Percentiles rank a stretch among this genome's conserved stretches.
Evolutionary conservation across 2,888 invertebrate species (phyloP).

Genomic region (Dorcus hopei): DNA sequence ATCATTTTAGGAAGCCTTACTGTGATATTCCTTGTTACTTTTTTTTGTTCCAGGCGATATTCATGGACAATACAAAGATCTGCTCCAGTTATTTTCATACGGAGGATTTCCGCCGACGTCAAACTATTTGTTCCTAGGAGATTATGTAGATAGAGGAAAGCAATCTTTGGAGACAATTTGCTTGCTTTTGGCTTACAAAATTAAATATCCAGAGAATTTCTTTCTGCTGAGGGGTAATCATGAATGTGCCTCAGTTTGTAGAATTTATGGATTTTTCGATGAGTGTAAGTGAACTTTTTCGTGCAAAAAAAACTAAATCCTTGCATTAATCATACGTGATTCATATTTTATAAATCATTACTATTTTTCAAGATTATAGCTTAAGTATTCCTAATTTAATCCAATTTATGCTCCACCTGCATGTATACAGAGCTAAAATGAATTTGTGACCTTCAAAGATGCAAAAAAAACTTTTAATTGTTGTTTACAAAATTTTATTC

Average conservation of each 20-base stretch:
- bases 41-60: slow-evolving; percentile 53
- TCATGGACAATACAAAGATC: slow-evolving; percentile 63
- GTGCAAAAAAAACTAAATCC: background rate
- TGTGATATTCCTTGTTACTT: no score
- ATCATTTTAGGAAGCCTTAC: no score
- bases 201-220: slow-evolving; percentile 69
- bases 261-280: slow-evolving; percentile 64
- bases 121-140: slow-evolving; percentile 62
- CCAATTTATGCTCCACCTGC: background rate
- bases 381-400: background rate
- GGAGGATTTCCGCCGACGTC: slow-evolving; percentile 65
- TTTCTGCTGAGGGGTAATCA: slow-evolving; percentile 66
- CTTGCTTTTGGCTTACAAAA: slow-evolving; percentile 63
- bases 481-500: no score
- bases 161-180: slow-evolving; percentile 66
- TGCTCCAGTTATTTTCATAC: slow-evolving; percentile 60
- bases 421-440: no score
- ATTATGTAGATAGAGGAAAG: slow-evolving; percentile 64
- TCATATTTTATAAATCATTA: background rate
- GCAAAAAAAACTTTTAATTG: no score
- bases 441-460: no score
- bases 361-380: no score
- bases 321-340: background rate
- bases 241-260: slow-evolving; percentile 64
- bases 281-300: slow-evolving; percentile 51